Base-by-base conservation (phyloP, 2,888 invertebrate genomes). In the Myopa tessellatipennis region DNA sequence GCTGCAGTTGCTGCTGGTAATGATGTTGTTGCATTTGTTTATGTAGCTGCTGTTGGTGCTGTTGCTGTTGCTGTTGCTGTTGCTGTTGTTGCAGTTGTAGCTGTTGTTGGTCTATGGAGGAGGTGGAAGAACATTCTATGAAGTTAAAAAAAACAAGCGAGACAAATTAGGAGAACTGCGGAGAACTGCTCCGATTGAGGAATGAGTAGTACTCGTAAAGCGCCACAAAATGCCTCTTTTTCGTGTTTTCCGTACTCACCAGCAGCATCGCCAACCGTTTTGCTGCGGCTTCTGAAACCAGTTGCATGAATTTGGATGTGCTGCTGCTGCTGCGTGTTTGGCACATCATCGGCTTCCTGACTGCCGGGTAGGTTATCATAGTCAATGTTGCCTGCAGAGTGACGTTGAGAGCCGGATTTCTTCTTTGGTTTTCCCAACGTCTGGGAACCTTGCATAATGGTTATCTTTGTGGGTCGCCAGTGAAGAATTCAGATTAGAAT, bases 181-280 rank as follows among this genome's bases (percentile, higher is more conserved):
- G 40, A 26, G 63, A 58, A 50, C 71, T 55, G 40, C 16, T 26
- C 26, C 26, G 26, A 26, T 26, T 26, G 26, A 26, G 26, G 26
- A 26, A 26, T 26, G 26, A 26, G 26, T 26, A 26, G 26, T 26
- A n/a, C 40, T 4, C 40, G 7, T 12, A 7, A n/a, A 61, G 63
- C 18, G 40, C 1, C n/a, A 40, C 38, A 67, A 14, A 4, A 36
- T 69, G 12, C 69, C 16, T 18, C 45, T 10, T 6, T 45, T 16
- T 40, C 7, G 52, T 4, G 34, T 6, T 7, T 3, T 18, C 14
- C 2, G 5, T 34, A 67, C 88, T 87, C 87, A 95, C 95, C 95
- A 85, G 93, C 92, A 77, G 94, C 92, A 89, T 97, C 97, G 83
- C 96, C 95, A 82, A 97, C 92, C n/a, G 96, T 97, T 91, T 95